Evolutionary conservation across 1,140 invertebrate species (phyloP).

Genomic region (Zaprionus camerounensis): DNA sequence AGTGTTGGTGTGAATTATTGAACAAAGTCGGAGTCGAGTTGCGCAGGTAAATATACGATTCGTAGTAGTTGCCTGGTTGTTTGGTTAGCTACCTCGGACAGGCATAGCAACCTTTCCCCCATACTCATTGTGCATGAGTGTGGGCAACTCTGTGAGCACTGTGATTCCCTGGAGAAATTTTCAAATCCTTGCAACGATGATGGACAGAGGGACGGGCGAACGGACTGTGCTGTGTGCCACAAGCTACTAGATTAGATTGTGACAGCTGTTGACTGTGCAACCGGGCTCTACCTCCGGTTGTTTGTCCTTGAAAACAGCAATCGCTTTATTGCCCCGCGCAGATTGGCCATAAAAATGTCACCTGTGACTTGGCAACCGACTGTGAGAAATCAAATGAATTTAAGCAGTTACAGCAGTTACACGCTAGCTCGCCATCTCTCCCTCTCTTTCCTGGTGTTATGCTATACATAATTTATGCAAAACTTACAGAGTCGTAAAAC

Average conservation of each 20-base stretch:
- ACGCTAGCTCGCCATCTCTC: not conserved
- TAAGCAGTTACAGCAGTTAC: constrained; percentile 46
- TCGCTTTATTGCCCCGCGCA: constrained; percentile 76
- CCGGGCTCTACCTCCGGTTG: constrained; percentile 4
- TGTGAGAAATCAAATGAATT: constrained; percentile 80
- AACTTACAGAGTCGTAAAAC: constrained; percentile 70
- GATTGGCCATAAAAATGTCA: constrained; percentile 81
- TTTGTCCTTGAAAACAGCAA: constrained; percentile 64
- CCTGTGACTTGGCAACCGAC: constrained; percentile 69
- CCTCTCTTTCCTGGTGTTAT: not conserved
- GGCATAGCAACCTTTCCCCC: constrained; percentile 32
- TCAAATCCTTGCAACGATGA: constrained; percentile 38
- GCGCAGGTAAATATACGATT: not conserved
- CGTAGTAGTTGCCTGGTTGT: not conserved
- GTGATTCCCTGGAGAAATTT: constrained; percentile 72
- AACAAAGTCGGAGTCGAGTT: constrained; percentile 20
- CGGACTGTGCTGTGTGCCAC: constrained; percentile 49
- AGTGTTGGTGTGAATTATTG: constrained; percentile 38
- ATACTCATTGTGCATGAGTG: constrained; percentile 43
- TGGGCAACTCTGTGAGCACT: constrained; percentile 19
- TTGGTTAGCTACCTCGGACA: constrained; percentile 22
- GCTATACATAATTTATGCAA: constrained; percentile 75
- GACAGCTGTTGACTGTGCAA: constrained; percentile 37
- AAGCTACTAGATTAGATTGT: constrained; percentile 57
- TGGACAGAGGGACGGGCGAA: constrained; percentile 4